These are phyloP conservation scores for Choloepus hoffmanni DNA, from an alignment of 2,113 vertebrate genomes.

Conservation along the genomic window DNA sequence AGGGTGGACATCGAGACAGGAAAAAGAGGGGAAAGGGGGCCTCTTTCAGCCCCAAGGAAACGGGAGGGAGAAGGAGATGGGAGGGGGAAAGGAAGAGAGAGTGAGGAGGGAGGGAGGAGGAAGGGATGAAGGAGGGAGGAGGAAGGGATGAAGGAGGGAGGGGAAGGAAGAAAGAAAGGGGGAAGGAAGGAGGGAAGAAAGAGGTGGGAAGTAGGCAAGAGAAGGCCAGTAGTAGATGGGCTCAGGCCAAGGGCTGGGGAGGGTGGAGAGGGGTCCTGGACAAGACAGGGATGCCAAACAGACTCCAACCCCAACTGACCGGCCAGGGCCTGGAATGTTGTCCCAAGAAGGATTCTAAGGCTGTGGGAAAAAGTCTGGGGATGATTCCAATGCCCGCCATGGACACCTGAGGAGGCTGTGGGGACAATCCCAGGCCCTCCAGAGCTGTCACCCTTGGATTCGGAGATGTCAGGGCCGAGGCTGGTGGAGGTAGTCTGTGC, in stretches of 20 bases:
- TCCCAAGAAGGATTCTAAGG: neutral
- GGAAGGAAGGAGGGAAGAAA: neutral
- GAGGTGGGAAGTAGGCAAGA: neutral
- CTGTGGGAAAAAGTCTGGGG: neutral
- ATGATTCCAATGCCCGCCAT: accelerated
- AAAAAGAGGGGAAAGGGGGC: too few relatives aligned
- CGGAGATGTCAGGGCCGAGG: neutral
- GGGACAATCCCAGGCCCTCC: neutral
- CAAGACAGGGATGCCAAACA: neutral
- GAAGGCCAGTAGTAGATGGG: neutral
- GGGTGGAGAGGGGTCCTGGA: neutral
- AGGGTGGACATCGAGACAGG: too few relatives aligned
- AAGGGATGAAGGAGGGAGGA: neutral
- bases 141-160: neutral
- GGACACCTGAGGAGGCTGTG: neutral
- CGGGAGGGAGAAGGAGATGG: too few relatives aligned
- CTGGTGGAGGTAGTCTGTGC: neutral
- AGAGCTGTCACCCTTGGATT: neutral
- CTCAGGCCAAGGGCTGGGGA: accelerated
- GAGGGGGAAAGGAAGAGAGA: accelerated
- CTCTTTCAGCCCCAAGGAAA: neutral
- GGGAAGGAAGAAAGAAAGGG: neutral
- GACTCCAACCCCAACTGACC: neutral
- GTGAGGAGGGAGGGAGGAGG: too few relatives aligned
- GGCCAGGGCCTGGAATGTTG: accelerated